phyloP scores from a whole-genome alignment of 2,888 invertebrate species.

The Cheilosia variabilis region DNA sequence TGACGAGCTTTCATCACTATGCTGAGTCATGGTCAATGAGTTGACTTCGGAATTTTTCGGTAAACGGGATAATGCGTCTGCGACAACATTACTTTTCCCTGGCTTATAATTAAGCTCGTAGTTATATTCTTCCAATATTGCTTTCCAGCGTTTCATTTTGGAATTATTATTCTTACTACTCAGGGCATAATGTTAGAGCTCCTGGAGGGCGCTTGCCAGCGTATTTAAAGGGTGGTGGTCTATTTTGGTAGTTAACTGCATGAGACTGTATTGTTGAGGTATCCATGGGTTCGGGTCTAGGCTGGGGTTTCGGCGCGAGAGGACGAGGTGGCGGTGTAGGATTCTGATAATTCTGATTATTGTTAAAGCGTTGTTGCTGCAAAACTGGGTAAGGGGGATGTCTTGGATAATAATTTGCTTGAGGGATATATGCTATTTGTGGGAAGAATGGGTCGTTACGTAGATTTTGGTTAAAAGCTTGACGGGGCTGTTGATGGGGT shows the following conservation, averaged over 20 bases:
- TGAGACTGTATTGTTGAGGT: conserved; percentile 26
- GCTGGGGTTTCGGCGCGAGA: conserved; percentile 33
- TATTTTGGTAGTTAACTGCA: conserved; percentile 36
- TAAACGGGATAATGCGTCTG: conserved; percentile 35
- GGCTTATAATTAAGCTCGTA: conserved; percentile 8
- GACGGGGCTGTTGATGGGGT: not conserved
- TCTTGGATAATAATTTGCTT: too few species aligned
- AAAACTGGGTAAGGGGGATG: too few species aligned
- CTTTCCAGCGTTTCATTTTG: too few species aligned
- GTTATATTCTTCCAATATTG: too few species aligned
- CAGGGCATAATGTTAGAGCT: too few species aligned
- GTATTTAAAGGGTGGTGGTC: conserved; percentile 26
- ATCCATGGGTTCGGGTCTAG: conserved; percentile 37
- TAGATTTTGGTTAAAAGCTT: too few species aligned
- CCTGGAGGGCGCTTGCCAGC: conserved; percentile 28
- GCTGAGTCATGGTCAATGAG: conserved; percentile 15
- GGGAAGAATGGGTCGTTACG: too few species aligned
- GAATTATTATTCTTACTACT: too few species aligned
- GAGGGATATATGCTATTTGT: too few species aligned
- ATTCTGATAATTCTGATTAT: not conserved
- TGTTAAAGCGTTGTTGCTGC: not conserved
- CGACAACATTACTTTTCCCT: conserved; percentile 48
- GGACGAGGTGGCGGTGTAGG: conserved; percentile 15
- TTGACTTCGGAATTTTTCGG: conserved; percentile 20
- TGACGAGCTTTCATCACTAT: conserved; percentile 39